Evolutionary conservation across 2,888 invertebrate species (phyloP).

Genomic region (Mystacides longicornis): DNA sequence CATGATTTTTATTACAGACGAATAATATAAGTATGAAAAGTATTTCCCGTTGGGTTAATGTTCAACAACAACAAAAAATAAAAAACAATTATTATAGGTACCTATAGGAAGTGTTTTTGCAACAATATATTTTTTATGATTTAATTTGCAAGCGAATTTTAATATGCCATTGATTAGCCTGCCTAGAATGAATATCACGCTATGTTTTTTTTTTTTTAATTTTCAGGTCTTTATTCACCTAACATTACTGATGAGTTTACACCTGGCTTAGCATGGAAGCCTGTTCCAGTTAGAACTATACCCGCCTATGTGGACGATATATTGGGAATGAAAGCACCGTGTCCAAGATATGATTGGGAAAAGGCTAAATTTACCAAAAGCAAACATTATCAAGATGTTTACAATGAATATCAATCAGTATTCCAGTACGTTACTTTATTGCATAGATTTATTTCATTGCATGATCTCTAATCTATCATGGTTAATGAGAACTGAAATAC

Average conservation of each 20-base stretch:
- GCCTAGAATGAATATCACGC: background rate
- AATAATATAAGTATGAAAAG: too few relatives aligned
- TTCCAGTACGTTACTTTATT: slow-evolving; percentile 44
- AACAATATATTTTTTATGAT: too few relatives aligned
- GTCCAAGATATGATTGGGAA: slow-evolving; percentile 58
- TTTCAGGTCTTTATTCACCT: slow-evolving; percentile 62
- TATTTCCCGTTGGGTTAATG: too few relatives aligned
- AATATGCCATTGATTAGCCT: too few relatives aligned
- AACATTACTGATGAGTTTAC: slow-evolving; percentile 53
- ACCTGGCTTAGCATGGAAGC: slow-evolving; percentile 59
- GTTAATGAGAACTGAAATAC: too few relatives aligned
- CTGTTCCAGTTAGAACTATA: slow-evolving; percentile 67
- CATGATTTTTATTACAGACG: too few relatives aligned
- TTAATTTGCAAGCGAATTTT: too few relatives aligned
- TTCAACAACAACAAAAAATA: too few relatives aligned
- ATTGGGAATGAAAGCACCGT: slow-evolving; percentile 52
- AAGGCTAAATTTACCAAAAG: slow-evolving; percentile 43
- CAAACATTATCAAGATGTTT: slow-evolving; percentile 46
- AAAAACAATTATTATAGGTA: too few relatives aligned
- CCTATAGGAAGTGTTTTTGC: too few relatives aligned
- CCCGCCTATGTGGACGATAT: slow-evolving; percentile 58
- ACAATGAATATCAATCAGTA: slow-evolving; percentile 52
- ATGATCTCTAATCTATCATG: background rate
- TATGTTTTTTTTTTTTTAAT: background rate
- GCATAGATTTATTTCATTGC: background rate